Percentiles rank a stretch among this genome's conserved stretches.
Conservation (phyloP, 2,113 vertebrate genomes). For the Stigmatopora nigra region DNA sequence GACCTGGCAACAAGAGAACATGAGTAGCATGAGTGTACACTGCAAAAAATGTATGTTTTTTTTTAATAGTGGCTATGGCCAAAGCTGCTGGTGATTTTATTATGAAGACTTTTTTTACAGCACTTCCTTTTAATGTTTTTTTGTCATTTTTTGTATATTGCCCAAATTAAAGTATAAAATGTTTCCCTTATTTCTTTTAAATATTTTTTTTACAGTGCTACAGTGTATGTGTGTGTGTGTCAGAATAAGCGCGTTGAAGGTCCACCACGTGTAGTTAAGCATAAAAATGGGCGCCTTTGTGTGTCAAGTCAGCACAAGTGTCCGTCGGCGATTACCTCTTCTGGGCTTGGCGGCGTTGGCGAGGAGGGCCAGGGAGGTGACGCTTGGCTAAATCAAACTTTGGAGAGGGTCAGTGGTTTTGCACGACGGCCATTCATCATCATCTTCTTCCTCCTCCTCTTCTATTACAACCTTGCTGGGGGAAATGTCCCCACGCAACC, state of each 20-base stretch:
- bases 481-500: slow-evolving; percentile 65
- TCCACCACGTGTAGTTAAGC: slow-evolving; percentile 69
- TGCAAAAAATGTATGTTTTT: too few species aligned
- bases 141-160: too few species aligned
- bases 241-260: slow-evolving; percentile 80
- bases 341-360: slow-evolving; percentile 77
- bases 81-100: too few species aligned
- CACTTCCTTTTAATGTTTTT: too few species aligned
- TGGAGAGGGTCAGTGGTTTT: slow-evolving; percentile 96
- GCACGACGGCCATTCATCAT: slow-evolving; percentile 97
- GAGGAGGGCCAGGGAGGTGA: slow-evolving; percentile 63
- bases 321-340: slow-evolving; percentile 98
- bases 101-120: too few species aligned
- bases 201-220: not conserved
- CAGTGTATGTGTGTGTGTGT: slow-evolving; percentile 53
- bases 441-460: slow-evolving; percentile 78
- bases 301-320: slow-evolving; percentile 88
- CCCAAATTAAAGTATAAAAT: too few species aligned
- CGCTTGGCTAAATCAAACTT: slow-evolving; percentile 85
- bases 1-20: too few species aligned
- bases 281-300: not conserved
- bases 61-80: too few species aligned
- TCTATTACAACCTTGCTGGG: not conserved
- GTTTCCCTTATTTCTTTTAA: not conserved
- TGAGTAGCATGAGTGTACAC: too few species aligned